Conservation (phyloP, 2,113 vertebrate genomes). For the Ariopsis seemanni region DNA sequence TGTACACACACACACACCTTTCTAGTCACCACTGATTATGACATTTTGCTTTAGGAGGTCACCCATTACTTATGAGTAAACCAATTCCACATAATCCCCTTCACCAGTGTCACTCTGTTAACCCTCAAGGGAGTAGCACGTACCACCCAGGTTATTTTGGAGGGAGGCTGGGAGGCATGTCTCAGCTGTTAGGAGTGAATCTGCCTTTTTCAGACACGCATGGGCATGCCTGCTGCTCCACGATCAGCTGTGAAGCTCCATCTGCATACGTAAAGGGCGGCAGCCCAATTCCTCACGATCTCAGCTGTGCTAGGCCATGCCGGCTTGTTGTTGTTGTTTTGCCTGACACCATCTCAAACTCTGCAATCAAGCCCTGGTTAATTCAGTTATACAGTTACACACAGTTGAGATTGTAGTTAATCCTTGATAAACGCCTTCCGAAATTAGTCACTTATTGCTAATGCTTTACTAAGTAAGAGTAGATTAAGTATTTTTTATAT, state of each 20-base stretch:
- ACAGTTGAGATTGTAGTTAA: conserved; percentile 7
- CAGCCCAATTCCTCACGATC: conserved; percentile 47
- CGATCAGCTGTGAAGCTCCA: conserved; percentile 46
- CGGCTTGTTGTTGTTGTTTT: conserved; percentile 37
- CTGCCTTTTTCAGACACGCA: conserved; percentile 51
- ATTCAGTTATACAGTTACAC: conserved; percentile 27
- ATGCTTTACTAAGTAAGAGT: not conserved
- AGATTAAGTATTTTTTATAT: not conserved
- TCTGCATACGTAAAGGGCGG: conserved; percentile 37
- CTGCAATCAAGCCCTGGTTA: conserved; percentile 18
- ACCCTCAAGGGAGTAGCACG: conserved; percentile 7
- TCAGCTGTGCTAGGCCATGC: conserved; percentile 47
- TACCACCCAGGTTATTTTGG: conserved; percentile 45
- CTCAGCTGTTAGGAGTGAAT: conserved; percentile 48
- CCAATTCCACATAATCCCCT: conserved; percentile 23
- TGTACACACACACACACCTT: conserved; percentile 7
- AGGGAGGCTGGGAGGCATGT: conserved; percentile 39
- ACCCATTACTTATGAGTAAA: conserved; percentile 30
- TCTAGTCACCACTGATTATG: not conserved
- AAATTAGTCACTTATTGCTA: conserved; percentile 21
- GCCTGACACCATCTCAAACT: conserved; percentile 25
- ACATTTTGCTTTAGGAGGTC: conserved; percentile 30
- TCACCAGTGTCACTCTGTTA: conserved; percentile 31
- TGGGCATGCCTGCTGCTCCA: conserved; percentile 47
- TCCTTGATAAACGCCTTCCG: conserved; percentile 5